These are phyloP conservation scores for Diadromus collaris DNA, from an alignment of 2,888 invertebrate species.

Conservation along the genomic window DNA sequence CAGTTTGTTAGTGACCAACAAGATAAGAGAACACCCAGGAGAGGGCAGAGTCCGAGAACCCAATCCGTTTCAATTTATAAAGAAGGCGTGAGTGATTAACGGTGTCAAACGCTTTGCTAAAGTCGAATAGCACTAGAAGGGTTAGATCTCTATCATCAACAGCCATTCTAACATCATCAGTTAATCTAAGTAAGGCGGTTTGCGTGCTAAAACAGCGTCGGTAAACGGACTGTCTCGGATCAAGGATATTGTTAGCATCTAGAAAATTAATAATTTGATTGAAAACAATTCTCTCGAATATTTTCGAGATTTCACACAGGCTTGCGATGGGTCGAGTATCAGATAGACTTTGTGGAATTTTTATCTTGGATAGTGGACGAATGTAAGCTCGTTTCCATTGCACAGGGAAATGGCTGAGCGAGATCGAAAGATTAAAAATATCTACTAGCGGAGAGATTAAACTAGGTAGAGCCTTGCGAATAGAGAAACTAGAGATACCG, in stretches of 20 bases:
- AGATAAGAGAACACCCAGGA: neutral
- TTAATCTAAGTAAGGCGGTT: conserved; percentile 21
- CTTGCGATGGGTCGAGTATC: no score
- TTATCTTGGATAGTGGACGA: neutral
- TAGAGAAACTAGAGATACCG: neutral
- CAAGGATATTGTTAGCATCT: neutral
- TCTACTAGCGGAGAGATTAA: neutral
- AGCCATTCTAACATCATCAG: conserved; percentile 17
- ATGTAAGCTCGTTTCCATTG: neutral
- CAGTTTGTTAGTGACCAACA: no score
- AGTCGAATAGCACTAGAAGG: conserved; percentile 36
- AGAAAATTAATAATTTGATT: conserved; percentile 3
- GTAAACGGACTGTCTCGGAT: conserved; percentile 22
- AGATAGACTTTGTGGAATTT: conserved; percentile 32
- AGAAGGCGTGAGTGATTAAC: neutral
- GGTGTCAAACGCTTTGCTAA: no score
- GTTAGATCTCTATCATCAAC: conserved; percentile 32
- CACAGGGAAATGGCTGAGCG: neutral
- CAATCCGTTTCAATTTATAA: neutral
- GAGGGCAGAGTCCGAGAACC: neutral
- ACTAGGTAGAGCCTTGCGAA: neutral
- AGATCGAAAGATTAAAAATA: neutral
- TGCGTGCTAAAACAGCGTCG: conserved; percentile 4
- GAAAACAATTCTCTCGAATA: conserved; percentile 26
- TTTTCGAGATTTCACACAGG: conserved; percentile 34